Evolutionary conservation across 2,888 invertebrate species (phyloP).

Genomic region (Junonia oenone): DNA sequence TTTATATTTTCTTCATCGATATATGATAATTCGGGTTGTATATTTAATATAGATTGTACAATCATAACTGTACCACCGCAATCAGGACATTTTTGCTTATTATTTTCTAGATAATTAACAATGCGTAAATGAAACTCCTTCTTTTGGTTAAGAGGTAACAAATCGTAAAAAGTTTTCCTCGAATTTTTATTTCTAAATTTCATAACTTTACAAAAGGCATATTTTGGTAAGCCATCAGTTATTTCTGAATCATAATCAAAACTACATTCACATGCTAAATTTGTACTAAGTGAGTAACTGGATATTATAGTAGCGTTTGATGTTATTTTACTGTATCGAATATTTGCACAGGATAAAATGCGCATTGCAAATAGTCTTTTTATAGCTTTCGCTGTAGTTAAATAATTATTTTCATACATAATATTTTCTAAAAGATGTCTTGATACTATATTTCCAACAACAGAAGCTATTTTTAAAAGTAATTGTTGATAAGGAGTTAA

Average conservation of each 20-base stretch:
- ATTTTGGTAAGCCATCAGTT: conserved; percentile 61
- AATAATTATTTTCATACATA: conserved; percentile 70
- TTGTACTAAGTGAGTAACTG: conserved; percentile 28
- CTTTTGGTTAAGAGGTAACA: conserved; percentile 74
- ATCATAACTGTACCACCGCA: conserved; percentile 68
- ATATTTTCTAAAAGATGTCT: conserved; percentile 73
- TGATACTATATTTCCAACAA: conserved; percentile 76
- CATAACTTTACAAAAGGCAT: conserved; percentile 79
- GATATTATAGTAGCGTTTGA: conserved; percentile 33
- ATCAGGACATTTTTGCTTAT: conserved; percentile 68
- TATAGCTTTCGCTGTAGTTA: conserved; percentile 73
- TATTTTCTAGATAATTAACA: conserved; percentile 68
- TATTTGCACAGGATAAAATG: conserved; percentile 75
- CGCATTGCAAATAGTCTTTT: conserved; percentile 76
- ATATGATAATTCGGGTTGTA: conserved; percentile 26
- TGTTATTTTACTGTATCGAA: conserved; percentile 34
- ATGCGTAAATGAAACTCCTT: conserved; percentile 77
- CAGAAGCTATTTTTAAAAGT: conserved; percentile 79
- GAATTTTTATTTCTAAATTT: conserved; percentile 75
- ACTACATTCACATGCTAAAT: conserved; percentile 54
- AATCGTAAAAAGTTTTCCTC: conserved; percentile 73
- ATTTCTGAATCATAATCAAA: conserved; percentile 57
- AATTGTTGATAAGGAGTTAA: conserved; percentile 80
- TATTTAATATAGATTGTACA: conserved; percentile 46
- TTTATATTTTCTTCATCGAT: conserved; percentile 14